Conservation (phyloP, 2,113 vertebrate species). For the Steatornis caripensis region DNA sequence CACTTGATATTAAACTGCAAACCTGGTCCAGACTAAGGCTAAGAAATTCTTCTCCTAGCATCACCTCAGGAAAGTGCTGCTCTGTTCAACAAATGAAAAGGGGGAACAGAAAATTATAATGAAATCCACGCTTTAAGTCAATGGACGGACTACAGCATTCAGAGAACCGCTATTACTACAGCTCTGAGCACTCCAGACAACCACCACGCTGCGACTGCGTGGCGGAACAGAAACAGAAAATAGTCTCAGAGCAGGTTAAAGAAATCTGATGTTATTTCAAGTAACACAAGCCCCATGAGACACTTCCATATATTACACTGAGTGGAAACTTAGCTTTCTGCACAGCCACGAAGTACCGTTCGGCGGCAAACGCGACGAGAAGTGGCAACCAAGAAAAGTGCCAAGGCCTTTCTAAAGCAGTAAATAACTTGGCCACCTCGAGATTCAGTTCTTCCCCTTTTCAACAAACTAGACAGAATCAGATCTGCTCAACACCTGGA, state of each 20-base stretch:
- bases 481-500: neutral
- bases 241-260: neutral
- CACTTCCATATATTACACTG: neutral
- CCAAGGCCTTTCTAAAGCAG: neutral
- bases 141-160: neutral
- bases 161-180: neutral
- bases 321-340: neutral
- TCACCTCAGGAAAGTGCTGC: constrained; percentile 95
- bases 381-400: neutral
- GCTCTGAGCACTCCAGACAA: neutral
- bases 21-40: constrained; percentile 93
- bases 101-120: constrained; percentile 62
- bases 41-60: constrained; percentile 95
- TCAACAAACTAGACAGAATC: neutral
- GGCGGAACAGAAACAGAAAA: neutral
- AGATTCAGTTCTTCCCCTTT: neutral
- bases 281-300: neutral
- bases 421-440: neutral
- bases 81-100: constrained; percentile 81
- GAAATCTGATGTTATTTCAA: neutral
- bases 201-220: neutral
- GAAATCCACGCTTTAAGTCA: constrained; percentile 4
- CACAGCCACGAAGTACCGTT: neutral
- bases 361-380: neutral
- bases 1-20: constrained; percentile 93